Conservation (phyloP, 2,797 vertebrate genomes). For the Coluber constrictor region DNA sequence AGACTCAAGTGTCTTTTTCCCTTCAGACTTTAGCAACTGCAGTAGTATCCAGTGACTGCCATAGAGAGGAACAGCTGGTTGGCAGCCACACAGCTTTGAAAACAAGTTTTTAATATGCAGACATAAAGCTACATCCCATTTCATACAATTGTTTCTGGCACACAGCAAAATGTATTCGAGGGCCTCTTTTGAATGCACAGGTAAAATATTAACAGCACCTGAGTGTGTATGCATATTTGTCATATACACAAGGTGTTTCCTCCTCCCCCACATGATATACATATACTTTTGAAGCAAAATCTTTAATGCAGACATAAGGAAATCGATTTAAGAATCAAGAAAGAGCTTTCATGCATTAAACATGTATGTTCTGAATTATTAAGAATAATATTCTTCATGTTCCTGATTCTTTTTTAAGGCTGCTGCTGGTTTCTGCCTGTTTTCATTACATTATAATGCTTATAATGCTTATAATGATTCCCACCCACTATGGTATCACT, state of each 20-base stretch:
- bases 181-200: not conserved
- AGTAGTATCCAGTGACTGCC: constrained; percentile 37
- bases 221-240: not conserved
- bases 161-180: constrained; percentile 26
- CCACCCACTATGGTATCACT: not conserved
- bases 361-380: not conserved
- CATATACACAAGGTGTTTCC: not conserved
- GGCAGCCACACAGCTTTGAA: constrained; percentile 41
- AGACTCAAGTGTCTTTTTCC: constrained; percentile 59
- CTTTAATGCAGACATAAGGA: not conserved
- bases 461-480: not conserved
- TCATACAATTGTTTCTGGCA: not conserved
- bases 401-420: not conserved
- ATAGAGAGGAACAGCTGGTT: constrained; percentile 36
- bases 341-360: not conserved
- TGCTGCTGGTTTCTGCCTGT: not conserved
- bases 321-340: not conserved
- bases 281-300: not conserved
- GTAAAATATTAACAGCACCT: not conserved
- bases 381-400: not conserved
- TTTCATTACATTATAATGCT: not conserved
- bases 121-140: constrained; percentile 15
- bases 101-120: constrained; percentile 31
- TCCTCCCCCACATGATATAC: not conserved
- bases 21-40: constrained; percentile 63